Evolutionary conservation across 1,140 invertebrate species (phyloP), one percentile per base, ranked within the genome.

Genomic region (Muscidifurax raptorellus): DNA sequence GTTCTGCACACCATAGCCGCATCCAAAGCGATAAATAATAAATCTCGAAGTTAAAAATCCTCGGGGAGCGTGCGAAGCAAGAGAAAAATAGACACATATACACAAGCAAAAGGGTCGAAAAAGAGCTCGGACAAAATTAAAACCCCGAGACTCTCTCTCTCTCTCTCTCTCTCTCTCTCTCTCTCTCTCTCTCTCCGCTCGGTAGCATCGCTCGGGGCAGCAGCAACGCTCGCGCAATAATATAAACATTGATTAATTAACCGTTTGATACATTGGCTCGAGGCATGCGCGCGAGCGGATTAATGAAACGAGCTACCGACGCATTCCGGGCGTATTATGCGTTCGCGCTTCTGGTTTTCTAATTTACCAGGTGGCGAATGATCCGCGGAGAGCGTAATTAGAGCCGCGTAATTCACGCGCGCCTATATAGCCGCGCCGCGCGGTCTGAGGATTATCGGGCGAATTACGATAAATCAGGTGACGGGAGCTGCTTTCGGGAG

Each of bases 191-290:
- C n/a, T n/a, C n/a, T n/a, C n/a, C n/a, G n/a, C n/a, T 47, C 80
- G 82, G 79, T 84, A 85, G 84, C 85, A 71, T 69, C 22, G 72
- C 47, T 44, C 77, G 83, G 77, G 84, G 87, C 86, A 86, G 87
- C 86, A 86, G 80, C 86, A 81, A 85, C 83, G 82, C 87, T 86
- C 82, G 82, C 82, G 82, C 89, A 90, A 91, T 91, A 90, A 91
- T 91, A 91, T 88, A 90, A 91, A 91, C 89, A 89, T 90, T 88
- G 90, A 90, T 91, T 91, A 92, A 92, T 92, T 91, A 91, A 90
- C 86, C 82, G 87, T 88, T 89, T 89, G 87, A 88, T 88, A 88
- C 88, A 87, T 88, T 85, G 86, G 88, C 87, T 88, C 79, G 87
- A 79, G 88, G 87, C 88, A 86, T 86, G 79, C 86, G 69, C 40